Base-by-base conservation (phyloP, 2,888 invertebrate species). In the Leuctra nigra region DNA sequence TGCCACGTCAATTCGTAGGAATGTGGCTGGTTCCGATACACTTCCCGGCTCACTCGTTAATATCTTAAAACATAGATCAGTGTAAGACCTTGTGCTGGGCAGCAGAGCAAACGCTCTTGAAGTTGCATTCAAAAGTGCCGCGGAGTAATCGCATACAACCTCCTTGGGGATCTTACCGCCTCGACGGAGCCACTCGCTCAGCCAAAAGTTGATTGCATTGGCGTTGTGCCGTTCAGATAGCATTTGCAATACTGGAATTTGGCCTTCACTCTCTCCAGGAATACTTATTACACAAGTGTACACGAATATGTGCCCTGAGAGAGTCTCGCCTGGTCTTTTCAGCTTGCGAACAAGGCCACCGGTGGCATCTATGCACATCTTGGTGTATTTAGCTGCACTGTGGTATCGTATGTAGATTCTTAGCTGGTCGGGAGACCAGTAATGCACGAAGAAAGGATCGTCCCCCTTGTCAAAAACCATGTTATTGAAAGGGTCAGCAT, bases 391-490 rank as follows among this genome's bases (percentile, higher is more conserved):
- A 6, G 22, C 22, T 46, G 22, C 23, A n/a, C 23, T 23, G 20
- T 16, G 39, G 41, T 59, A 57, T 14, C 39, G 22, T 22, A 53
- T 48, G 18, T 55, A 61, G n/a, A 53, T 14, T 14, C 54, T 48
- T 14, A 59, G 18, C 55, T 61, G 47, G 13, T 47, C 36, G 1
- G 53, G 16, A n/a, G 55, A 35, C 44, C 57, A 59, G 52, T 61
- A 61, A 25, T 57, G 59, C 4, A 59, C 47, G 53, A 54, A 61
- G 16, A 59, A 61, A 2, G 44, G 54, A 41, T 59, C 59, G 16
- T 25, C 29, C n/a, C 61, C 57, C n/a, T 59, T 25, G 16, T 57
- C 53, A 1, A 36, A 16, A 33, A 61, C 55, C 16, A 36, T 57
- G 11, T 53, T 24, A 13, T 18, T 11, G 24, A 57, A 59, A 4